These are phyloP conservation scores for Marronus borbonicus DNA, from an alignment of 2,888 invertebrate species.

Conservation along the genomic window DNA sequence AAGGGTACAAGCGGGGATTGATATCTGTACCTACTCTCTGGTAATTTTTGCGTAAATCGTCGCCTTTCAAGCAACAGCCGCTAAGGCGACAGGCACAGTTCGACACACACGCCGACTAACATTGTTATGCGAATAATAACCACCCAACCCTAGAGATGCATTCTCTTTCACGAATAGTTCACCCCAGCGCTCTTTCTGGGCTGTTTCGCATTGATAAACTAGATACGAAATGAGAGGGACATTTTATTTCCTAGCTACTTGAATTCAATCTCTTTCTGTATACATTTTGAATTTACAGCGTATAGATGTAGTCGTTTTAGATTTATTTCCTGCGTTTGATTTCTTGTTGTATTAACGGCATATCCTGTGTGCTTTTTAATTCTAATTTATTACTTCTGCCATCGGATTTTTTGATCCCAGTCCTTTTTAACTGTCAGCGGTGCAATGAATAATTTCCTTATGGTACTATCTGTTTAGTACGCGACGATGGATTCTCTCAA, in stretches of 20 bases:
- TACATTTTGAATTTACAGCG: constrained; percentile 39
- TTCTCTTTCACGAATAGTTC: constrained; percentile 37
- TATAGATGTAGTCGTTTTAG: background rate
- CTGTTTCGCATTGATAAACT: constrained; percentile 58
- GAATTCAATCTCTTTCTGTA: constrained; percentile 44
- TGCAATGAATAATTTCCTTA: constrained; percentile 19
- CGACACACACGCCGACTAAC: constrained; percentile 42
- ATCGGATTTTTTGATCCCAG: constrained; percentile 23
- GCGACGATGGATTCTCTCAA: too few species aligned
- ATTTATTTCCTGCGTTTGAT: constrained; percentile 39
- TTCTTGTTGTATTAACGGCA: constrained; percentile 20
- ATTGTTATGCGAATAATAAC: constrained; percentile 57
- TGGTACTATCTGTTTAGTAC: background rate
- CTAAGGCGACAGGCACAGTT: constrained; percentile 4
- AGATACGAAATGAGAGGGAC: constrained; percentile 51
- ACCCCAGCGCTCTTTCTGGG: constrained; percentile 38
- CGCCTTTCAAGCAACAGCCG: constrained; percentile 49
- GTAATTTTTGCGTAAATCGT: constrained; percentile 65
- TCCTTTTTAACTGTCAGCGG: constrained; percentile 28
- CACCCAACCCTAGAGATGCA: constrained; percentile 51
- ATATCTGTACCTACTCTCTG: constrained; percentile 63
- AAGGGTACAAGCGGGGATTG: constrained; percentile 59
- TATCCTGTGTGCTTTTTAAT: constrained; percentile 26
- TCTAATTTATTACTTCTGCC: constrained; percentile 40
- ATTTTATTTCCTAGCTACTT: constrained; percentile 47